phyloP scores from a whole-genome alignment of 1,140 invertebrate genomes.

The Aphelenchoides fujianensis region DNA sequence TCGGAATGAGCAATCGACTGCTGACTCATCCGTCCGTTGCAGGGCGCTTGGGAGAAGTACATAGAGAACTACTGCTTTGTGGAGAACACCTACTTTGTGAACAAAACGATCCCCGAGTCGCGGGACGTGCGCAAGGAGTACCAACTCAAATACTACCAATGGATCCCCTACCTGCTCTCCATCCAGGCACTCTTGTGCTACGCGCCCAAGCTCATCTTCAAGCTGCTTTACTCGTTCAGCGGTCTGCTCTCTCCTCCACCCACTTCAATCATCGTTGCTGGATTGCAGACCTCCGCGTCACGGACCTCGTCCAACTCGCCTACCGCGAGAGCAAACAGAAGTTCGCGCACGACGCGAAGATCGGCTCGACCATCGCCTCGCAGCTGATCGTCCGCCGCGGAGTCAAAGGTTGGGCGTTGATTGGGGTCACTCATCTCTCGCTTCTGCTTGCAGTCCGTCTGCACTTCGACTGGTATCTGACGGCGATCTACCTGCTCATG shows the following conservation, averaged over 20 bases:
- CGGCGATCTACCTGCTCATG: conserved; percentile 48
- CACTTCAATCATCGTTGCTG: conserved; percentile 13
- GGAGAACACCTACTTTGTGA: conserved; percentile 52
- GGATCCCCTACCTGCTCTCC: conserved; percentile 47
- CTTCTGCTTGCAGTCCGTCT: conserved; percentile 31
- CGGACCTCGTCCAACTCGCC: conserved; percentile 46
- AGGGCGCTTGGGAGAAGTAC: conserved; percentile 42
- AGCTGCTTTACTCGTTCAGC: conserved; percentile 46
- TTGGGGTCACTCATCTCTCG: background rate
- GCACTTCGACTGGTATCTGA: conserved; percentile 42
- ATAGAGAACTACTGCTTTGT: conserved; percentile 55
- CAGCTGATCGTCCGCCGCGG: conserved; percentile 24
- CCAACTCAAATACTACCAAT: conserved; percentile 47
- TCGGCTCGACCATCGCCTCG: conserved; percentile 42
- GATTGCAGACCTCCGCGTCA: conserved; percentile 41
- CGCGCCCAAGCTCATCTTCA: conserved; percentile 50
- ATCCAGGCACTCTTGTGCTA: conserved; percentile 44
- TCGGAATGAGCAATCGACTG: background rate
- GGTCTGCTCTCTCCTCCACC: conserved; percentile 28
- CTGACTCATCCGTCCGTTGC: background rate
- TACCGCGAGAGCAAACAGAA: conserved; percentile 41
- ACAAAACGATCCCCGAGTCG: conserved; percentile 35
- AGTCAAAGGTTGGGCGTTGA: conserved; percentile 31
- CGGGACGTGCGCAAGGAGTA: conserved; percentile 28
- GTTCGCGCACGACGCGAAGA: conserved; percentile 19